A percentile compares a stretch with the other conserved stretches of the same genome.
phyloP scores from a whole-genome alignment of 23 tunicate species.

The Botrylloides violaceus region DNA sequence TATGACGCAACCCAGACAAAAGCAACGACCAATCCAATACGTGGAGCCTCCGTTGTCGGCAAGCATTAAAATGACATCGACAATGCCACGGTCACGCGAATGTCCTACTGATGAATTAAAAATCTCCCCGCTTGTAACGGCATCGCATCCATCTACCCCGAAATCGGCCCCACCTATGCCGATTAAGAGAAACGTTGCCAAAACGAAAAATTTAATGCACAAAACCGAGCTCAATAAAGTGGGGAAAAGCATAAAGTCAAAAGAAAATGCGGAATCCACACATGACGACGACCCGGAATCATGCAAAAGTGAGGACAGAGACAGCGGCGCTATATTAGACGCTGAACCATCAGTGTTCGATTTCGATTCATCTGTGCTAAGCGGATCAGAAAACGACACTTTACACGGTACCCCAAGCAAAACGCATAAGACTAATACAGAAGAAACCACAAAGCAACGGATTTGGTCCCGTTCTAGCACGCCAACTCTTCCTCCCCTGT shows the following conservation, averaged over 20 bases:
- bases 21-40: constrained; percentile 7
- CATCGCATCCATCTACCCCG: not conserved
- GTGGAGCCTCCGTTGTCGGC: constrained; percentile 14
- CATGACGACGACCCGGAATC: constrained; percentile 21
- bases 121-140: not conserved
- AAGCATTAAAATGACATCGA: not conserved
- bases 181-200: not conserved
- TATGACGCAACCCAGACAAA: not conserved
- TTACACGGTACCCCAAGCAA: not conserved
- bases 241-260: not conserved
- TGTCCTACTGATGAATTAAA: not conserved
- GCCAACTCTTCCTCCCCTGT: constrained; percentile 75
- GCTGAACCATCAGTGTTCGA: constrained; percentile 71
- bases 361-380: constrained; percentile 56
- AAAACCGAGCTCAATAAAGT: too few species aligned
- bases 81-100: not conserved
- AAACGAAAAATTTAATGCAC: too few species aligned
- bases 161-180: constrained; percentile 9
- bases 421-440: not conserved
- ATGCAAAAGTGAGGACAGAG: constrained; percentile 84
- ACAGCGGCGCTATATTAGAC: constrained; percentile 87
- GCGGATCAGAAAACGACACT: not conserved
- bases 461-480: constrained; percentile 52
- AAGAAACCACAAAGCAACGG: not conserved
- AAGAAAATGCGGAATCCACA: constrained; percentile 1